These are phyloP conservation scores for Chloroclystis v-ata DNA, from an alignment of 2,888 invertebrate species.

Conservation along the genomic window DNA sequence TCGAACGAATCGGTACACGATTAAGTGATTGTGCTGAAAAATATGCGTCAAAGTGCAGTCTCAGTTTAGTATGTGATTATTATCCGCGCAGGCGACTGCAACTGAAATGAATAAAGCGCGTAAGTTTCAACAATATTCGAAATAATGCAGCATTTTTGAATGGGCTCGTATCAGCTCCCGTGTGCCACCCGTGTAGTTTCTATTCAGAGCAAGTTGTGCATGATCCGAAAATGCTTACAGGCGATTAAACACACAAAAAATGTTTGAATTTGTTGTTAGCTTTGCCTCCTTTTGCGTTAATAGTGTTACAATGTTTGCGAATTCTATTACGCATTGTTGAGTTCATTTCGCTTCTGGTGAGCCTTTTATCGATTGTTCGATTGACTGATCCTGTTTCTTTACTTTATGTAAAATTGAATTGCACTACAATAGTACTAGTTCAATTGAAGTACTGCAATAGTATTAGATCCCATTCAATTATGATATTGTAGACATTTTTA, in stretches of 20 bases:
- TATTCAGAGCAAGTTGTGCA: slow-evolving; percentile 63
- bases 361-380: slow-evolving; percentile 58
- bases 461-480: no score
- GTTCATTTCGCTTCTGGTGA: slow-evolving; percentile 52
- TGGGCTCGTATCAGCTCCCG: slow-evolving; percentile 23
- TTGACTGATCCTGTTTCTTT: slow-evolving; percentile 59
- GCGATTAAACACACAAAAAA: slow-evolving; percentile 70
- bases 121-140: slow-evolving; percentile 43
- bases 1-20: slow-evolving; percentile 74
- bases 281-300: slow-evolving; percentile 75
- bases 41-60: slow-evolving; percentile 60
- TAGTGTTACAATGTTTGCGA: slow-evolving; percentile 75
- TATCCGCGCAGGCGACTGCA: slow-evolving; percentile 54
- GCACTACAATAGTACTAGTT: slow-evolving; percentile 8
- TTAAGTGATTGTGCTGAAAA: slow-evolving; percentile 75
- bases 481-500: no score
- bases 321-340: slow-evolving; percentile 75
- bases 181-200: slow-evolving; percentile 63
- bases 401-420: slow-evolving; percentile 17
- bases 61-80: slow-evolving; percentile 66
- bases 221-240: slow-evolving; percentile 67
- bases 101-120: slow-evolving; percentile 70
- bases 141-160: slow-evolving; percentile 9
- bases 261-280: slow-evolving; percentile 76
- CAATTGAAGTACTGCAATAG: slow-evolving; percentile 2